Percentiles rank a stretch among this genome's conserved stretches.
Evolutionary conservation across 2,113 vertebrate species (phyloP).

Genomic region (Pipra filicauda): DNA sequence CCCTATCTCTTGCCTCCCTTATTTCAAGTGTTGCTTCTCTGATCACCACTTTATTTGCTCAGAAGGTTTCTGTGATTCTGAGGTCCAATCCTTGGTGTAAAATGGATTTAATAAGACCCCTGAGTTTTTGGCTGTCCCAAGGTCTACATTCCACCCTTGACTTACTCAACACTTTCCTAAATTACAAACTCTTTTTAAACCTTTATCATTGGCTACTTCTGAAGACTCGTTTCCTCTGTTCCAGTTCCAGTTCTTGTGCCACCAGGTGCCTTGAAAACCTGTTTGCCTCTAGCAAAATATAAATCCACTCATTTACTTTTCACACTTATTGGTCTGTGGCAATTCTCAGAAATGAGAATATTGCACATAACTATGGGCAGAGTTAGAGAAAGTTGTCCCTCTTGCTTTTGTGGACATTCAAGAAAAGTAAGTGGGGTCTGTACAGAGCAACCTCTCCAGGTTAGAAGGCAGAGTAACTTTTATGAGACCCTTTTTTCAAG

Average conservation of each 20-base stretch:
- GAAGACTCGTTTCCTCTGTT: background rate
- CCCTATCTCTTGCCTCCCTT: background rate
- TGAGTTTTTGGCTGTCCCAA: background rate
- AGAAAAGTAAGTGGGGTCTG: background rate
- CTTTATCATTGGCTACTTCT: background rate
- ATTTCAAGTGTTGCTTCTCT: background rate
- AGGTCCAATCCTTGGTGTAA: background rate
- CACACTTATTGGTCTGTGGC: background rate
- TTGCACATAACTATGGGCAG: background rate
- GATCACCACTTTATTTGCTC: background rate
- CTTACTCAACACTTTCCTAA: background rate
- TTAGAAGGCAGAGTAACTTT: background rate
- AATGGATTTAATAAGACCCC: background rate
- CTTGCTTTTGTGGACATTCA: background rate
- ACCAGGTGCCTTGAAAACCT: background rate
- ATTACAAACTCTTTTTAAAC: background rate
- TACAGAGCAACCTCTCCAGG: background rate
- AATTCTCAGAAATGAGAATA: background rate
- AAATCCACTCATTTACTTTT: background rate
- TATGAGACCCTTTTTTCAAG: background rate
- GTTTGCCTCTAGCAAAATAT: background rate
- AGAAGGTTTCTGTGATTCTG: background rate
- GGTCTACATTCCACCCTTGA: background rate
- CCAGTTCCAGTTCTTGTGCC: background rate
- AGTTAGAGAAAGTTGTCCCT: background rate